These are phyloP conservation scores for Ryuthela nishihirai DNA, from an alignment of 2,888 invertebrate genomes.

Conservation along the genomic window DNA sequence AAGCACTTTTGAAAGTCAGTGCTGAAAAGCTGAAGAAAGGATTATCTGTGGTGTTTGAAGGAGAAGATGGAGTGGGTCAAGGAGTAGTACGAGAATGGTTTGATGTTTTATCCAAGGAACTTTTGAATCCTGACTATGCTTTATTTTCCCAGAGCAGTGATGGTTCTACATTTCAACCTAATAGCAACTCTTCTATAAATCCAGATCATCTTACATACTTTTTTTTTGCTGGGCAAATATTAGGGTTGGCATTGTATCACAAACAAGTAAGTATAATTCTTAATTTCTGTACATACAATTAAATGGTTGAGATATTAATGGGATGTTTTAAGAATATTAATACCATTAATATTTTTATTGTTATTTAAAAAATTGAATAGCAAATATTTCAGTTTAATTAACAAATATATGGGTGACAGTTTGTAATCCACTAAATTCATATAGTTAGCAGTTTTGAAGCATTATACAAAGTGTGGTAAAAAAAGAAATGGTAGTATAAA, in stretches of 20 bases:
- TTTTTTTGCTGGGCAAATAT: conserved; percentile 48
- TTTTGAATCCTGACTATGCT: conserved; percentile 50
- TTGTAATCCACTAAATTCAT: no score
- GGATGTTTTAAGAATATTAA: no score
- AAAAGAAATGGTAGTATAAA: no score
- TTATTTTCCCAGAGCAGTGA: conserved; percentile 50
- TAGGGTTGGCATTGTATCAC: conserved; percentile 50
- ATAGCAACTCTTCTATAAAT: conserved; percentile 49
- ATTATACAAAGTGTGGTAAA: no score
- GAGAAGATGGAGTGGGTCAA: conserved; percentile 50
- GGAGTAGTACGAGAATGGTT: conserved; percentile 50
- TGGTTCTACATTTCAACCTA: conserved; percentile 50
- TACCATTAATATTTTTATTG: no score
- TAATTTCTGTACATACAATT: no score
- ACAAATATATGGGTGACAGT: no score
- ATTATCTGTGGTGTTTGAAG: conserved; percentile 46
- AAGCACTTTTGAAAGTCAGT: conserved; percentile 43
- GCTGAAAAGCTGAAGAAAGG: conserved; percentile 46
- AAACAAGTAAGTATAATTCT: conserved; percentile 45
- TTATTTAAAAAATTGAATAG: no score
- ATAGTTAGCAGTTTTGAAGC: no score
- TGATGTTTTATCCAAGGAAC: conserved; percentile 49
- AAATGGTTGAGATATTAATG: no score
- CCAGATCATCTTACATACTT: conserved; percentile 50
- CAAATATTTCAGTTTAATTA: no score